Conservation (phyloP, 2,888 invertebrate genomes). For the Acleris holmiana region DNA sequence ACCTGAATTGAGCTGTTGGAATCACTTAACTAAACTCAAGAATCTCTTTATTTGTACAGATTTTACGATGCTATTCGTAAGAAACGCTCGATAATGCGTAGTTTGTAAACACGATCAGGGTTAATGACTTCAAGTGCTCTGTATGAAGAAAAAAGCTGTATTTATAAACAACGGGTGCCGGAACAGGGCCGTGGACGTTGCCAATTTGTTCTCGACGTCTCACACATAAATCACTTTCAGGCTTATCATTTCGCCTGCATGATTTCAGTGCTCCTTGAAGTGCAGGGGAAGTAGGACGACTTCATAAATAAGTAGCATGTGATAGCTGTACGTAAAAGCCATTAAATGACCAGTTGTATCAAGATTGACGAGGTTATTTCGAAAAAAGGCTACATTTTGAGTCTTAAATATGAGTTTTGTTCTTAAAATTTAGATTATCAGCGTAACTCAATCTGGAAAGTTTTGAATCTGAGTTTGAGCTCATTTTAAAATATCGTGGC, state of each 20-base stretch:
- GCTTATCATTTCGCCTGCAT: conserved; percentile 31
- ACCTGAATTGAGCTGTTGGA: conserved; percentile 64
- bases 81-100: conserved; percentile 53
- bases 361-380: conserved; percentile 7
- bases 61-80: conserved; percentile 61
- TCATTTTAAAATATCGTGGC: too few species aligned
- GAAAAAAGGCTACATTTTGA: not conserved
- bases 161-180: conserved; percentile 28
- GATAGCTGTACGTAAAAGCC: conserved; percentile 11
- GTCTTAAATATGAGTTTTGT: not conserved
- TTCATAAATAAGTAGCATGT: conserved; percentile 28
- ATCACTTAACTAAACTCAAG: conserved; percentile 68
- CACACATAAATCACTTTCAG: conserved; percentile 37
- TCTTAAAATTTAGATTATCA: not conserved
- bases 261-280: conserved; percentile 34
- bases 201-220: conserved; percentile 35
- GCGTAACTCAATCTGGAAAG: not conserved
- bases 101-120: conserved; percentile 60
- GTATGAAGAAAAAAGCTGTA: conserved; percentile 53
- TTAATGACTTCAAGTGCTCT: conserved; percentile 60
- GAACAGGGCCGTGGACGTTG: conserved; percentile 18
- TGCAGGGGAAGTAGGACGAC: conserved; percentile 24
- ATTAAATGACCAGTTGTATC: conserved; percentile 11
- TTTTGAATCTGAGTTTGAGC: not conserved
- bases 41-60: conserved; percentile 66